phyloP scores from a whole-genome alignment of 2,113 vertebrate species.

The Melanocharis versteri region DNA sequence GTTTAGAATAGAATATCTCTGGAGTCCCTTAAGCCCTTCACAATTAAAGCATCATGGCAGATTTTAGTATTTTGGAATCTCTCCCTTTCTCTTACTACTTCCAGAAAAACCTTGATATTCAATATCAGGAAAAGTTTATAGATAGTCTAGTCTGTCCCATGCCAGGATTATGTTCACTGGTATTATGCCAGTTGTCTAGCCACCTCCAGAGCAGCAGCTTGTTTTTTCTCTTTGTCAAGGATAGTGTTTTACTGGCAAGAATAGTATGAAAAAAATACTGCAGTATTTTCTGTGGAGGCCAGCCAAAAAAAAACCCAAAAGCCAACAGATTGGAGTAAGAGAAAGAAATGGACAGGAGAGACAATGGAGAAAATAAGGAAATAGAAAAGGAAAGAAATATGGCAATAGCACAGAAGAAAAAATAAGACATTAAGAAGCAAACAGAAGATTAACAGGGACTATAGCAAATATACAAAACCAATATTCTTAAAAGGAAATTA shows the following conservation, averaged over 20 bases:
- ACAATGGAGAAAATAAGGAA: not conserved
- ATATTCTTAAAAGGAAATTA: not conserved
- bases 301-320: not conserved
- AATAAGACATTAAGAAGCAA: not conserved
- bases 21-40: not conserved
- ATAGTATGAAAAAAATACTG: not conserved
- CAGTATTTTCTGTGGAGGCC: not conserved
- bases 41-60: not conserved
- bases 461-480: not conserved
- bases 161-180: slow-evolving; percentile 18
- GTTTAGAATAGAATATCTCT: not conserved
- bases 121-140: not conserved
- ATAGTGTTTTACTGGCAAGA: slow-evolving; percentile 14
- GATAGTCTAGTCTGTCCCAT: not conserved
- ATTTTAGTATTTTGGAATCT: not conserved
- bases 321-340: not conserved
- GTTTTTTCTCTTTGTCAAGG: slow-evolving; percentile 16
- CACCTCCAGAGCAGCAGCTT: slow-evolving; percentile 27
- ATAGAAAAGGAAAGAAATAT: not conserved
- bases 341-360: not conserved
- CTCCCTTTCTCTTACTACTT: not conserved
- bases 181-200: slow-evolving; percentile 5
- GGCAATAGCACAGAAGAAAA: not conserved
- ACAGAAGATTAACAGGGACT: not conserved
- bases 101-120: not conserved